phyloP scores from a whole-genome alignment of 37 sponge, comb jelly and placozoan species.

The Halisarca cf. caerulea region DNA sequence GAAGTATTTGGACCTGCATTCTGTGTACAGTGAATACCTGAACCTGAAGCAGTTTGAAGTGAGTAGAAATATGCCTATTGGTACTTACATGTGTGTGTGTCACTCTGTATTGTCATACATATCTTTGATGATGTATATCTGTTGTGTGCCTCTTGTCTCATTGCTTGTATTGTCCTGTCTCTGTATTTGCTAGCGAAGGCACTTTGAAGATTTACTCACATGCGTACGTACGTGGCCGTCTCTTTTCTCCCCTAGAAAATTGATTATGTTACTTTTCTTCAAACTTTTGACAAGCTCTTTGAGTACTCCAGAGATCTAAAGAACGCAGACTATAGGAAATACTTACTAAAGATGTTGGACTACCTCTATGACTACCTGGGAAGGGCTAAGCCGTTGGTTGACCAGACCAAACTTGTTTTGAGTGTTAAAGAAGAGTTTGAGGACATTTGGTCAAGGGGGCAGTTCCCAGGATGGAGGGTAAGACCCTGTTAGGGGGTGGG shows the following conservation, averaged over 20 bases:
- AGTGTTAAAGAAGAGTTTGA: constrained; percentile 65
- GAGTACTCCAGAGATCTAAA: constrained; percentile 93
- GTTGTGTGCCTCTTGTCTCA: too few relatives aligned
- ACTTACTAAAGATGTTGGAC: constrained; percentile 70
- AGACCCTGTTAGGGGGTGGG: too few relatives aligned
- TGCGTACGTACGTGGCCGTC: too few relatives aligned
- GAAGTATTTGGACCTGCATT: constrained; percentile 91
- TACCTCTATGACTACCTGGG: constrained; percentile 73
- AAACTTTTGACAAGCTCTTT: constrained; percentile 87
- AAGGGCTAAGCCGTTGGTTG: constrained; percentile 75
- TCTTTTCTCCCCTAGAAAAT: constrained; percentile 34
- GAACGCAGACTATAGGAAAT: constrained; percentile 78
- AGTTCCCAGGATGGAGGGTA: constrained; percentile 95
- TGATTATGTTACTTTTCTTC: constrained; percentile 90
- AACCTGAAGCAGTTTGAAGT: constrained; percentile 88
- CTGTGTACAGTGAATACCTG: constrained; percentile 62
- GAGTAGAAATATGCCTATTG: too few relatives aligned
- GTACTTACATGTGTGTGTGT: not conserved
- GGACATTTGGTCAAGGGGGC: constrained; percentile 82
- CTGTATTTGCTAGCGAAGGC: too few relatives aligned
- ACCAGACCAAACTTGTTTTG: constrained; percentile 50
- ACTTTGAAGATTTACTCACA: too few relatives aligned
- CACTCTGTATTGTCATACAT: not conserved
- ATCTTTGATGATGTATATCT: not conserved
- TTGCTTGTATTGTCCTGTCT: not conserved